These are phyloP conservation scores for Hippoglossus stenolepis DNA, from an alignment of 2,113 vertebrate genomes.

Conservation along the genomic window DNA sequence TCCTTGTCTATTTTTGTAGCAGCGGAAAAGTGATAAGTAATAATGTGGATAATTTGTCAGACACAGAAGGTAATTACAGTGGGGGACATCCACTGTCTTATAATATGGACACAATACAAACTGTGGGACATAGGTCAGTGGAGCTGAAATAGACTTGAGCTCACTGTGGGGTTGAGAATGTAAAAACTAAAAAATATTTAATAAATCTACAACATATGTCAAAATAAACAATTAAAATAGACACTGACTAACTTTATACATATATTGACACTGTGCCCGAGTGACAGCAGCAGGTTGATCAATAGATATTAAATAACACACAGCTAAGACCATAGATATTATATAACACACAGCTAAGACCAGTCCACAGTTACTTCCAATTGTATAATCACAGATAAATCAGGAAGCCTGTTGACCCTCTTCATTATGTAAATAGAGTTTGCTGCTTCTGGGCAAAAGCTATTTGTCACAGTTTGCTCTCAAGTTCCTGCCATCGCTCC, in stretches of 20 bases:
- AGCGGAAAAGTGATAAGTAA: too few species aligned
- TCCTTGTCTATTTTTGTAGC: too few species aligned
- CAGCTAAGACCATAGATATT: conserved; percentile 5
- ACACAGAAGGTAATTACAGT: too few species aligned
- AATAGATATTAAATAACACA: neutral
- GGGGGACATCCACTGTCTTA: too few species aligned
- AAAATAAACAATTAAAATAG: neutral
- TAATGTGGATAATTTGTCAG: too few species aligned
- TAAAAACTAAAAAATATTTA: too few species aligned
- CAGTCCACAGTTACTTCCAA: neutral
- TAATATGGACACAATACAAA: too few species aligned
- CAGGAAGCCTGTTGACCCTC: conserved; percentile 48
- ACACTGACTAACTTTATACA: neutral
- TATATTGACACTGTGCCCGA: neutral
- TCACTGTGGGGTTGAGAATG: too few species aligned
- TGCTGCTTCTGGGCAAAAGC: conserved; percentile 29
- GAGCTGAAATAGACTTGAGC: too few species aligned
- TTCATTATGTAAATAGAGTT: conserved; percentile 53
- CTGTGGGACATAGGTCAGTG: too few species aligned
- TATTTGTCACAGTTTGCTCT: conserved; percentile 60
- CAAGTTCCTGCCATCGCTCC: conserved; percentile 36
- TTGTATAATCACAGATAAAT: conserved; percentile 39
- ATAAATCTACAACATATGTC: neutral
- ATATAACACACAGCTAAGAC: conserved; percentile 1
- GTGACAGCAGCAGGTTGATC: neutral